Evolutionary conservation across 2,888 invertebrate genomes (phyloP), one percentile per base, ranked within the genome.

Genomic region (Pharmacophagus antenor): DNA sequence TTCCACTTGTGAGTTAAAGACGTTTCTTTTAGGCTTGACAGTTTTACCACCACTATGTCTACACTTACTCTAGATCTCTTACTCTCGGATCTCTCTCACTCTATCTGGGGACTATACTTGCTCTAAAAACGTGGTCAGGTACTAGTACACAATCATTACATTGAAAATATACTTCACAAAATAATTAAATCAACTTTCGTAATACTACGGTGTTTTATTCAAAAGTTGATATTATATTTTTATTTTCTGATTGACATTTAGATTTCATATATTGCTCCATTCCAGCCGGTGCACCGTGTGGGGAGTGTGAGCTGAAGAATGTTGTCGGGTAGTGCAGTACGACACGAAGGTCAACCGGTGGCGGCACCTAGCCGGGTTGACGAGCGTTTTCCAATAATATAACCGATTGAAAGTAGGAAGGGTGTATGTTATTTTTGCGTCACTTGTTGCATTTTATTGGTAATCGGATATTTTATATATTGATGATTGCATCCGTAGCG

Each of bases 311-410:
- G 46, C 17, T 22, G 17, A 58, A 31, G 57, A 51, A 58, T 58
- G 57, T 46, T 18, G 57, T 27, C 57, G 27, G 47, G 56, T 42
- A 25, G 56, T 25, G 49, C 23, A 46, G 25, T 18, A 17, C 25
- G 46, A 51, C 20, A 31, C 22, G 51, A 51, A 58, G 57, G 57
- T 46, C 57, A 44, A 46, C 51, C 42, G 37, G 31, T 23, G 57
- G 57, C 31, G 17, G 51, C 46, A 46, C 57, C 42, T 18, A 56
- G 20, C 12, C 57, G 44, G 55, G 56, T 49, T 42, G 57, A 10
- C 50, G 49, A 37, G 18, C 31, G 18, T 42, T 23, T 7, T 22
- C 15, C 17, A 10, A 41, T 52, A 37, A 54, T 53, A 21, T 37
- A 56, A 41, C 56, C 12, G 18, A 48, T 17, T 18, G 37, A 50